A percentile compares a stretch with the other conserved stretches of the same genome.
Conservation (phyloP, 92 coral and sea anemone species). For the Phenganax marumi region DNA sequence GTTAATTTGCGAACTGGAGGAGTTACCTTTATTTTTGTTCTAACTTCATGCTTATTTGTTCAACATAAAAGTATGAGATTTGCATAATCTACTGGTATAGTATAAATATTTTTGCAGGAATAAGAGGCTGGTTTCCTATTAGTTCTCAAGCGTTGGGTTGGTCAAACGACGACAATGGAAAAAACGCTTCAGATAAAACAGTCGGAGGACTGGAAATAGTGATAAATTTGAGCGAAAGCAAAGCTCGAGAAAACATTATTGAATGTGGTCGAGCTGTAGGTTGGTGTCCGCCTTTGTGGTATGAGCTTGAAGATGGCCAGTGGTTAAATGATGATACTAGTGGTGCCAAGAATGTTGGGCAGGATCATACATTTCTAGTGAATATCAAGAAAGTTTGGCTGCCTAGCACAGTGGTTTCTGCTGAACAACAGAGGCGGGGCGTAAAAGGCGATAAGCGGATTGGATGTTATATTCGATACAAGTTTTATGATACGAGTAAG, state of each 20-base stretch:
- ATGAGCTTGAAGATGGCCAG: conserved; percentile 66
- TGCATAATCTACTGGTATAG: too few species aligned
- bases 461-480: conserved; percentile 80
- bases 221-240: conserved; percentile 69
- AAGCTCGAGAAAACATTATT: conserved; percentile 69
- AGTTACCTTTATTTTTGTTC: too few species aligned
- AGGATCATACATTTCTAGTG: conserved; percentile 59
- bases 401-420: conserved; percentile 57
- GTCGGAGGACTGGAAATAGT: conserved; percentile 86
- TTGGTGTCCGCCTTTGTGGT: conserved; percentile 79
- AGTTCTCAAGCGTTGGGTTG: conserved; percentile 15
- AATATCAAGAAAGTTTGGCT: conserved; percentile 76
- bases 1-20: too few species aligned
- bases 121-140: conserved; percentile 83
- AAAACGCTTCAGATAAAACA: conserved; percentile 36
- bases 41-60: too few species aligned
- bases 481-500: conserved; percentile 83
- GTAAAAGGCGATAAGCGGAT: conserved; percentile 39
- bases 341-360: conserved; percentile 25
- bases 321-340: conserved; percentile 53
- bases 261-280: conserved; percentile 82
- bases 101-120: conserved; percentile 61
- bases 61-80: too few species aligned
- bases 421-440: conserved; percentile 23
- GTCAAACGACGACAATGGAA: conserved; percentile 16